phyloP scores from a whole-genome alignment of 2,888 invertebrate genomes.

The Conus canariensis region DNA sequence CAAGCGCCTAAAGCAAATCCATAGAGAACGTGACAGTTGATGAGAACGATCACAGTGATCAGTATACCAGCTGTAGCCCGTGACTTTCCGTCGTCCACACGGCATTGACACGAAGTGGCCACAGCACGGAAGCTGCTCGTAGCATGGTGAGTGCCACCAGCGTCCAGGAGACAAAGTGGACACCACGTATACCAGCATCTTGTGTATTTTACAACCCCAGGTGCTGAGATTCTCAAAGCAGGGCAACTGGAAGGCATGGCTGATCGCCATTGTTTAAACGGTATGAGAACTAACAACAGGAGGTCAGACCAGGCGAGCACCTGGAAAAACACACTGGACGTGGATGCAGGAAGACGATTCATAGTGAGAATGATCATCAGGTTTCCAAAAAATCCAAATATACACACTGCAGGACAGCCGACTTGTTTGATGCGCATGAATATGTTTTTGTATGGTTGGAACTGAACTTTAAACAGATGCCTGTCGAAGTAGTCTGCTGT shows the following conservation, averaged over 20 bases:
- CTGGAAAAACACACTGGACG: background rate
- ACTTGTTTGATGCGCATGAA: background rate
- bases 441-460: background rate
- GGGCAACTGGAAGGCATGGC: background rate
- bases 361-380: slow-evolving; percentile 8
- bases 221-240: background rate
- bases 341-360: background rate
- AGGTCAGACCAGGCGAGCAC: background rate
- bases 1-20: background rate
- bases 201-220: background rate
- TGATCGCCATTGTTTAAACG: background rate
- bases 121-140: background rate
- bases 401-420: background rate
- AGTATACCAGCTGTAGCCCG: background rate
- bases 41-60: background rate
- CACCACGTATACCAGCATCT: background rate
- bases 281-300: background rate
- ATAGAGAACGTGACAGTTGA: background rate
- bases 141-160: background rate
- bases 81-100: background rate
- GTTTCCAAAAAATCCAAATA: background rate
- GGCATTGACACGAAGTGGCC: background rate
- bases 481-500: no score
- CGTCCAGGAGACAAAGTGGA: background rate
- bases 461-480: no score